Percentiles rank a stretch among this genome's conserved stretches.
Conservation (phyloP, 2,797 vertebrate genomes). For the Crocodylus rhombifer region DNA sequence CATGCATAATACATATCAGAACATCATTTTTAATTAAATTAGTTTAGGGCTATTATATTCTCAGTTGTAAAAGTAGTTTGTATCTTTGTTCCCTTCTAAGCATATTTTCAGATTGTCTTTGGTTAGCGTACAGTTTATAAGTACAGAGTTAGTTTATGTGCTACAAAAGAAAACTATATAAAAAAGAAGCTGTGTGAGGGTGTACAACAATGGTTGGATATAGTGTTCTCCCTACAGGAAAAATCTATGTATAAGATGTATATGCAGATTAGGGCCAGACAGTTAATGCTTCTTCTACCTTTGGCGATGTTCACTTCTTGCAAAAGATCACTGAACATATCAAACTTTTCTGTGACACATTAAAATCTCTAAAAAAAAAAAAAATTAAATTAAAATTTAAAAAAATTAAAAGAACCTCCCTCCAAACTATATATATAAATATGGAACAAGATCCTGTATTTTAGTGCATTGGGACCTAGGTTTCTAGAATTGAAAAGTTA, state of each 20-base stretch:
- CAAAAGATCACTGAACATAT: not conserved
- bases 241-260: not conserved
- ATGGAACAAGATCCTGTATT: not conserved
- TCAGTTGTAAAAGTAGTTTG: not conserved
- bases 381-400: not conserved
- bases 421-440: too few species aligned
- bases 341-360: not conserved
- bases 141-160: fast-evolving
- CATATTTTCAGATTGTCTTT: not conserved
- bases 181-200: not conserved
- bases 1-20: not conserved
- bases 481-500: not conserved
- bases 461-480: not conserved
- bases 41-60: not conserved
- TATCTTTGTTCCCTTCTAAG: not conserved
- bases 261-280: not conserved
- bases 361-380: not conserved
- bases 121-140: not conserved
- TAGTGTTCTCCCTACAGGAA: fast-evolving
- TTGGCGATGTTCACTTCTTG: not conserved
- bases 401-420: not conserved
- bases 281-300: conserved; percentile 7
- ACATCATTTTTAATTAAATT: not conserved
- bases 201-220: not conserved
- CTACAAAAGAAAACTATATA: not conserved